A percentile compares a stretch with the other conserved stretches of the same genome.
Evolutionary conservation across 1,140 invertebrate genomes (phyloP).

Genomic region (Leptoteleia sp.): DNA sequence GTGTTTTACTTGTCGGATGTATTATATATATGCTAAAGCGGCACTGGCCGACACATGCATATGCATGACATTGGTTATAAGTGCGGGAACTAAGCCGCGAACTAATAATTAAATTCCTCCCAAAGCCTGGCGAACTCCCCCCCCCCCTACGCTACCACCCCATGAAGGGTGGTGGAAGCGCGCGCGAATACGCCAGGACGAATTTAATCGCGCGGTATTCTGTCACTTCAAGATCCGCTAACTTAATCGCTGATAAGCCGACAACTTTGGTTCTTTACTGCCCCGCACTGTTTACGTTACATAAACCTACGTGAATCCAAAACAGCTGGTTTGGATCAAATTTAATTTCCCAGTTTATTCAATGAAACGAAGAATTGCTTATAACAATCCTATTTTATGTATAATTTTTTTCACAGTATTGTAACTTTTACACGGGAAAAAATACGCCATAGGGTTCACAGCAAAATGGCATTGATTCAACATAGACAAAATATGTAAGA

Average conservation of each 20-base stretch:
- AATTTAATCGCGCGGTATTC: slow-evolving; percentile 57
- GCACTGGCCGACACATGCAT: slow-evolving; percentile 72
- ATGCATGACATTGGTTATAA: slow-evolving; percentile 72
- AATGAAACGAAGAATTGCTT: no score
- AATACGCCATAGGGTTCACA: no score
- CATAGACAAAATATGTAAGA: no score
- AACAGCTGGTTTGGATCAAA: no score
- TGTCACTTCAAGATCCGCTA: slow-evolving; percentile 53
- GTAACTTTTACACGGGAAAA: no score
- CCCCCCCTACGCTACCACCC: no score
- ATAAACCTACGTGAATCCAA: no score
- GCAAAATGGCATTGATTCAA: no score
- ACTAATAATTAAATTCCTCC: slow-evolving; percentile 77
- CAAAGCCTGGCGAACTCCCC: slow-evolving; percentile 33
- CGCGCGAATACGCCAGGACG: slow-evolving; percentile 45
- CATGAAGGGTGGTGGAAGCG: slow-evolving; percentile 28
- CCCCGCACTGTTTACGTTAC: no score
- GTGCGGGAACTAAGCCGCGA: slow-evolving; percentile 72
- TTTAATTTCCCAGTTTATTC: no score
- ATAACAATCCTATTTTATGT: no score
- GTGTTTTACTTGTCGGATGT: slow-evolving; percentile 57
- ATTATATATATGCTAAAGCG: slow-evolving; percentile 70
- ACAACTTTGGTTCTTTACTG: neutral
- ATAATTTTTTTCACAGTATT: no score
- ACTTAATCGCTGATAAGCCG: slow-evolving; percentile 35